Base-by-base conservation (phyloP, 2,797 vertebrate species). In the Spinus pinus region DNA sequence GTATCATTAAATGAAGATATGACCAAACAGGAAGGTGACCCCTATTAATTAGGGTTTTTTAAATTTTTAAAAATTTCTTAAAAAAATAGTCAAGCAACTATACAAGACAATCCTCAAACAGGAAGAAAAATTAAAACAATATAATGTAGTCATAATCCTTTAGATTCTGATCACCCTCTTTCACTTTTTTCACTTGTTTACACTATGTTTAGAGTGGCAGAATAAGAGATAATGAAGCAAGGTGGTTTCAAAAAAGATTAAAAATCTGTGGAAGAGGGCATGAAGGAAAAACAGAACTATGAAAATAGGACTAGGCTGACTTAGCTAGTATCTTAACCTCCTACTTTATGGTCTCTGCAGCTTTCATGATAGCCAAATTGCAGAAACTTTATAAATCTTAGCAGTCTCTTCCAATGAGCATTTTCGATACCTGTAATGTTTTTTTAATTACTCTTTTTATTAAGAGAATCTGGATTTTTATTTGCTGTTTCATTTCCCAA, bases 1-100 rank as follows among this genome's bases (percentile, higher is more conserved):
- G 3, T 41, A 23, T 28, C 31, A n/a, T 62, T 60, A 74, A 58
- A 62, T 23, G 25, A 66, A 78, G 31, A 71, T 41, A 56, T 4
- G 8, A 83, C 11, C 51, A 83, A 50, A 73, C 5, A 66, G 14
- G 30, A 73, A 81, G 17, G 51, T 14, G 9, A 73, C 1, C 4
- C 6, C 19, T 58, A 24, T 23, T 66, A 70, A 83, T 10, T 25
- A 25, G 8, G 31, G 8, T 28, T n/a, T 19, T 28, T 22, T 9
- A 2, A 19, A 47, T n/a, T 46, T 33, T 24, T 33, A 24, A 0
- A 0, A 47, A 42, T 35, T 51, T 1, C 4, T 46, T 35, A 3
- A 42, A 77, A 77, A 78, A 64, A 17, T 8, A 60, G 44, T 31
- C 21, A 42, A 77, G 8, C 6, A 51, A 64, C 6, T 7, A 86